Conservation (phyloP, 2,888 invertebrate species). For the Drosophila siamana region DNA sequence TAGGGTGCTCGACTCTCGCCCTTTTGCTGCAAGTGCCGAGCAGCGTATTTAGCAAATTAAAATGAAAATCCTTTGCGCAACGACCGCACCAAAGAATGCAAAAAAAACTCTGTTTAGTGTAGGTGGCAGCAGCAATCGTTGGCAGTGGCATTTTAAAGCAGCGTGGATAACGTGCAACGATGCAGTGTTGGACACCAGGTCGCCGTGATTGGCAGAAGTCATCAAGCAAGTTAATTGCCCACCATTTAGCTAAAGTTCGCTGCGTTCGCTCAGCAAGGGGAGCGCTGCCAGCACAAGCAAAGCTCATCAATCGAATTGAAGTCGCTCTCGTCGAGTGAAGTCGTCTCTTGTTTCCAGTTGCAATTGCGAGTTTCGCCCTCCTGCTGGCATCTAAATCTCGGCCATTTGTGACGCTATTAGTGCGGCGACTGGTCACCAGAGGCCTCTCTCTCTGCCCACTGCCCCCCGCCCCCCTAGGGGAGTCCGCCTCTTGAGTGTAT, state of each 20-base stretch:
- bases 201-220: conserved; percentile 80
- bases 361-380: background rate
- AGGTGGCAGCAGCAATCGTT: background rate
- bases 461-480: no score
- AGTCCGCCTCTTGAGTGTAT: conserved; percentile 18
- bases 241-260: conserved; percentile 66
- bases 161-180: conserved; percentile 30
- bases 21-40: conserved; percentile 22
- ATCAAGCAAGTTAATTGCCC: conserved; percentile 82
- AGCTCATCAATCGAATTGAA: conserved; percentile 79
- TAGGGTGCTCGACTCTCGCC: conserved; percentile 26
- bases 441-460: background rate
- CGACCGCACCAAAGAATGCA: conserved; percentile 40
- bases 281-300: conserved; percentile 45
- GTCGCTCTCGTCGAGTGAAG: conserved; percentile 33
- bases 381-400: conserved; percentile 65
- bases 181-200: conserved; percentile 50
- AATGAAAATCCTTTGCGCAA: conserved; percentile 66
- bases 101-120: conserved; percentile 22
- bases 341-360: background rate
- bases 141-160: conserved; percentile 30
- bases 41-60: conserved; percentile 75
- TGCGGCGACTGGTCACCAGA: conserved; percentile 29
- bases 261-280: conserved; percentile 15
- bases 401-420: conserved; percentile 76